Evolutionary conservation across 2,113 vertebrate species (phyloP), one percentile per base, ranked within the genome.

Genomic region (Charadrius vociferus): DNA sequence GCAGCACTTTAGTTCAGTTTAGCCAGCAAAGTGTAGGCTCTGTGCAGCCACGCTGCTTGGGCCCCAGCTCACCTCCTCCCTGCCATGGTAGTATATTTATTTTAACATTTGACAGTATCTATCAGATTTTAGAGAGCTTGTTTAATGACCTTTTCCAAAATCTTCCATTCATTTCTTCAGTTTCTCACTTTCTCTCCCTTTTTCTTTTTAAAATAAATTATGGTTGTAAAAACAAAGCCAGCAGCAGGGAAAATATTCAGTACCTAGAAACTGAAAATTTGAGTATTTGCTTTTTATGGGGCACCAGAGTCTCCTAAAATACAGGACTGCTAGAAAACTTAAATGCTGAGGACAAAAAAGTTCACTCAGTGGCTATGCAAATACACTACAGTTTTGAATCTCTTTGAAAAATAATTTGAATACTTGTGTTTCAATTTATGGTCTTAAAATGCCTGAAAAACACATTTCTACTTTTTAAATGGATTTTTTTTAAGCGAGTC

Each of bases 291-390:
- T 97, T 98, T 99, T 99, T 98, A 99, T 98, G 97, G 97, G 98
- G 98, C 99, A 98, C 97, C 91, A 85, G 99, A 99, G 98, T 95
- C 98, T 98, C 98, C 98, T 99, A 98, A 99, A 99, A 98, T 93
- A 97, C 92, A 97, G 96, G 98, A 97, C 98, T 98, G 98, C 98
- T 98, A 95, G 98, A 98, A 98, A 98, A 98, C 98, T 98, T 98
- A 98, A 98, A 98, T 95, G 95, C 83, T 95, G 97, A 97, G 97
- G 95, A 96, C 78, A 89, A 98, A 97, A 94, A 96, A 97, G 98
- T 97, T 98, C 96, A 95, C 96, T 95, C 78, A 65, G 92, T 96
- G 96, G 95, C 96, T 97, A 97, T 94, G 97, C 97, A 98, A 98
- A 98, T 97, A 95, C 47, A 75, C 75, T 93, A 89, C 95, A 97